Percentiles rank a stretch among this genome's conserved stretches.
phyloP scores from a whole-genome alignment of 2,113 vertebrate species.

The Sphaerodactylus townsendi region DNA sequence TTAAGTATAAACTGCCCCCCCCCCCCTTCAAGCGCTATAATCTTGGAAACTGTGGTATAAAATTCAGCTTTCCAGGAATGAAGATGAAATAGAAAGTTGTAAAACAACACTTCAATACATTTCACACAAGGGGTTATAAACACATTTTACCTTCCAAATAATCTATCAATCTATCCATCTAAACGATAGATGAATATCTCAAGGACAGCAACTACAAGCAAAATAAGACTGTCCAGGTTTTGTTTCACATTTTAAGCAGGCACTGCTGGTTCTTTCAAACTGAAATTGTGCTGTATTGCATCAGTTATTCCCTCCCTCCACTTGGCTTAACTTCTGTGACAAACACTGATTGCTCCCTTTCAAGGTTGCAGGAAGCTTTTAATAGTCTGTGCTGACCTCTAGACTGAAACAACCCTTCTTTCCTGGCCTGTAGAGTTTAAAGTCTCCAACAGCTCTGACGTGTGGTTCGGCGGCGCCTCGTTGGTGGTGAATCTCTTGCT shows the following conservation, averaged over 20 bases:
- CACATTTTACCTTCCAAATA: constrained; percentile 8
- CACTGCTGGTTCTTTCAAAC: constrained; percentile 6
- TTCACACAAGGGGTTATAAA: background rate
- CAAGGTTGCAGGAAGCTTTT: constrained; percentile 48
- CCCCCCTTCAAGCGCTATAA: too few relatives aligned
- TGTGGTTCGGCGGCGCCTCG: constrained; percentile 80
- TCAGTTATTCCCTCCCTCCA: constrained; percentile 24
- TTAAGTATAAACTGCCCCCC: background rate
- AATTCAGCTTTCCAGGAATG: background rate
- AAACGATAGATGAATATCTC: background rate
- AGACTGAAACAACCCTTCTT: constrained; percentile 86
- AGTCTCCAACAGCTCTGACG: constrained; percentile 87
- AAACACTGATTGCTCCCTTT: constrained; percentile 30
- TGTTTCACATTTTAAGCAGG: background rate
- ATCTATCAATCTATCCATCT: background rate
- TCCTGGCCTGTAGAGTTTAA: constrained; percentile 86
- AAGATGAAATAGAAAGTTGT: constrained; percentile 2
- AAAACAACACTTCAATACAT: background rate
- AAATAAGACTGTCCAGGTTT: background rate
- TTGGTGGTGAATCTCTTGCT: constrained; percentile 81
- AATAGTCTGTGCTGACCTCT: constrained; percentile 86
- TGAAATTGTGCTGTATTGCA: background rate
- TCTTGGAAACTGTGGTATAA: constrained; percentile 6
- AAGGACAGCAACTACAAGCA: background rate
- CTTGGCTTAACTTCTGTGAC: constrained; percentile 27